Conservation (phyloP, 2,888 invertebrate genomes). For the Tethea ocularis region DNA sequence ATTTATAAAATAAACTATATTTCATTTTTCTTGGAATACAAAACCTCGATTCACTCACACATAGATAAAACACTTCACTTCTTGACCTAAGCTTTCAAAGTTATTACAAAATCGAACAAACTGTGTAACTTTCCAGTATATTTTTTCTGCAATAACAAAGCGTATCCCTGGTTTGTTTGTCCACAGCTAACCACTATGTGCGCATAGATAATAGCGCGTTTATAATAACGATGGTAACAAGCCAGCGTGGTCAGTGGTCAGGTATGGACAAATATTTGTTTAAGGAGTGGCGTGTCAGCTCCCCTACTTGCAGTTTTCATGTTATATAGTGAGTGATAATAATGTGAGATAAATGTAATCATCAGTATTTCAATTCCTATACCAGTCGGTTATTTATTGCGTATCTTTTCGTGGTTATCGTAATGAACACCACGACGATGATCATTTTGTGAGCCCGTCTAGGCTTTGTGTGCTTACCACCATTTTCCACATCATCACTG, state of each 20-base stretch:
- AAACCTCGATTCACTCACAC: too few species aligned
- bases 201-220: constrained; percentile 27
- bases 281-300: constrained; percentile 18
- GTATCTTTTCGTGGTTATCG: too few species aligned
- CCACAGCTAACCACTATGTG: constrained; percentile 14
- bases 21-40: too few species aligned
- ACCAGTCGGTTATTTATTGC: too few species aligned
- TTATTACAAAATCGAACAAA: background rate
- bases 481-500: too few species aligned
- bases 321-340: constrained; percentile 2
- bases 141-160: constrained; percentile 7
- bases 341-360: background rate
- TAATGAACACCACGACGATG: too few species aligned
- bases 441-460: too few species aligned
- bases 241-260: constrained; percentile 29
- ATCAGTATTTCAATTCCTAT: too few species aligned
- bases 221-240: constrained; percentile 25
- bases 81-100: too few species aligned
- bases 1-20: too few species aligned
- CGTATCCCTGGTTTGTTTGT: constrained; percentile 17
- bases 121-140: background rate
- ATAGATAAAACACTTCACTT: too few species aligned
- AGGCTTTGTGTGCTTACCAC: too few species aligned
- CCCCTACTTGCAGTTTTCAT: background rate
- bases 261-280: constrained; percentile 37